Percentiles rank a stretch among this genome's conserved stretches.
Evolutionary conservation across 2,888 invertebrate genomes (phyloP).

Genomic region (Harpagoxenus sublaevis): DNA sequence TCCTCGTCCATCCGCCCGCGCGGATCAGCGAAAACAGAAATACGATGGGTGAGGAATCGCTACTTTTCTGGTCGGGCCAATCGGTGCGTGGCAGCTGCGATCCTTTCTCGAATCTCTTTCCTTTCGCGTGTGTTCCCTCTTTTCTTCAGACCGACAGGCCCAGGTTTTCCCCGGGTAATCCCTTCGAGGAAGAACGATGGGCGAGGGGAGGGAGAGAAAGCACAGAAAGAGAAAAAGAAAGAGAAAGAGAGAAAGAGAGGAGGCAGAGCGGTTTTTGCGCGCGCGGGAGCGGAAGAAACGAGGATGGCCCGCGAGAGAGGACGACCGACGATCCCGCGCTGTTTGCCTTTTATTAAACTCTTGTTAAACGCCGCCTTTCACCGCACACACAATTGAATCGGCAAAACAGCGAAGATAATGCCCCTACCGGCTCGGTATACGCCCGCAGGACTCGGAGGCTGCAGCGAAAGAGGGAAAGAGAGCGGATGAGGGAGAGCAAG

Average conservation of each 20-base stretch:
- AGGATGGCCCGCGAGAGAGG: slow-evolving; percentile 55
- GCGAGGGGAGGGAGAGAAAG: neutral
- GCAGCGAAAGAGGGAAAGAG: neutral
- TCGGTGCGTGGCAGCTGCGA: slow-evolving; percentile 80
- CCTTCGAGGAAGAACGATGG: slow-evolving; percentile 58
- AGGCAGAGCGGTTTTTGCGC: slow-evolving; percentile 37
- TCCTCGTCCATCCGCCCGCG: slow-evolving; percentile 47
- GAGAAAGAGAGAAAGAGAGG: slow-evolving; percentile 25
- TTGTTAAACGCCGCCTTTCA: slow-evolving; percentile 85
- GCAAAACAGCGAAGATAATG: slow-evolving; percentile 86
- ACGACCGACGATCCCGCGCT: slow-evolving; percentile 73
- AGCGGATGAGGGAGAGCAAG: neutral
- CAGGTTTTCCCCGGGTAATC: slow-evolving; percentile 69
- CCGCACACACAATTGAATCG: slow-evolving; percentile 85
- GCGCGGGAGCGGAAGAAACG: slow-evolving; percentile 53
- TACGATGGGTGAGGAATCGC: slow-evolving; percentile 69
- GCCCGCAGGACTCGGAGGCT: slow-evolving; percentile 35
- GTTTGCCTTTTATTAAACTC: slow-evolving; percentile 86
- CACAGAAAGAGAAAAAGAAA: slow-evolving; percentile 34
- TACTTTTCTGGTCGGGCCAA: slow-evolving; percentile 70
- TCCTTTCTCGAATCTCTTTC: slow-evolving; percentile 69
- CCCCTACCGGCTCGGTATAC: slow-evolving; percentile 64
- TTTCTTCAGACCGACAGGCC: slow-evolving; percentile 60
- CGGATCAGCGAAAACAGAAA: slow-evolving; percentile 48
- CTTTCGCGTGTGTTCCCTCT: slow-evolving; percentile 62